Evolutionary conservation across 2,888 invertebrate species (phyloP).

Genomic region (Drosophila flavopinicola): DNA sequence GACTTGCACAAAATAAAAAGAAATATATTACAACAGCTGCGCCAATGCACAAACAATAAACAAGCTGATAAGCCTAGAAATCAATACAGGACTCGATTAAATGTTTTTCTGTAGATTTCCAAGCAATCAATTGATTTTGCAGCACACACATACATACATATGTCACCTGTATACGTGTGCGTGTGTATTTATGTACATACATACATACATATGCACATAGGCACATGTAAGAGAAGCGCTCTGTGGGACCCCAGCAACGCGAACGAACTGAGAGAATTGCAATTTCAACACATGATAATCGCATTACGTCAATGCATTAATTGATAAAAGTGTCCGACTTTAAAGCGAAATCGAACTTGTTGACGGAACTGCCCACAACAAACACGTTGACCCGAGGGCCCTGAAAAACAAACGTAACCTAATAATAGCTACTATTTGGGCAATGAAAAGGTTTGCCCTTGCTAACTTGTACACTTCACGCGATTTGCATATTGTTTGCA

Average conservation of each 20-base stretch:
- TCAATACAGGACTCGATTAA: slow-evolving; percentile 34
- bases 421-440: neutral
- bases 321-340: slow-evolving; percentile 34
- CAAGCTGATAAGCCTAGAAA: slow-evolving; percentile 46
- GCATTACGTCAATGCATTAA: slow-evolving; percentile 64
- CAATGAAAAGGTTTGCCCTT: slow-evolving; percentile 12
- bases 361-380: slow-evolving; percentile 33
- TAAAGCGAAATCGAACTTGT: slow-evolving; percentile 39
- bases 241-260: slow-evolving; percentile 24
- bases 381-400: slow-evolving; percentile 1
- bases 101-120: slow-evolving; percentile 38
- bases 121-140: slow-evolving; percentile 34
- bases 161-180: neutral
- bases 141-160: neutral
- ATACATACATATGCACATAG: neutral
- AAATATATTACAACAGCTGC: neutral
- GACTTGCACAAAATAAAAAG: too few species aligned
- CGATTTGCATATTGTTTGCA: slow-evolving; percentile 44
- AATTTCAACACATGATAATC: slow-evolving; percentile 59
- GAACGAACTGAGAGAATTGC: slow-evolving; percentile 11
- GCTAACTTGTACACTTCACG: slow-evolving; percentile 1
- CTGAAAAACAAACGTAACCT: neutral
- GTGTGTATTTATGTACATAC: neutral
- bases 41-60: slow-evolving; percentile 21
- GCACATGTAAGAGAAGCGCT: neutral